Conservation (phyloP, 2,888 invertebrate species). For the Hemistola chrysoprasaria region DNA sequence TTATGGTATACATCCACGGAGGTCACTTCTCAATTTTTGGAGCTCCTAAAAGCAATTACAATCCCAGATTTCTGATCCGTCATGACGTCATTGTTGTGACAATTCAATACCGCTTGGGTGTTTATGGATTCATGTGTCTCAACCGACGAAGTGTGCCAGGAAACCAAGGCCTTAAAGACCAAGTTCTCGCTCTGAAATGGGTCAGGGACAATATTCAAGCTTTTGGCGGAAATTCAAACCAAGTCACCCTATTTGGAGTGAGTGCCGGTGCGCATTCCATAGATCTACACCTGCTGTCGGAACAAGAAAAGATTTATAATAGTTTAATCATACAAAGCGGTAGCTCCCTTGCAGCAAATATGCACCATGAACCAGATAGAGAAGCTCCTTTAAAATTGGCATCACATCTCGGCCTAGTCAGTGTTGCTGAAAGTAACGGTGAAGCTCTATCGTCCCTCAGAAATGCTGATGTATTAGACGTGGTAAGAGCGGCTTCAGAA, state of each 20-base stretch:
- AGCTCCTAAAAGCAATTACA: conserved; percentile 33
- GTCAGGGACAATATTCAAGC: conserved; percentile 50
- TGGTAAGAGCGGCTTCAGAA: conserved; percentile 37
- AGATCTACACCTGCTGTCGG: conserved; percentile 49
- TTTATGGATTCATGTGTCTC: conserved; percentile 60
- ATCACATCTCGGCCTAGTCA: conserved; percentile 33
- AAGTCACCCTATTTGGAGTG: conserved; percentile 50
- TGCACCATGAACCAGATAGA: conserved; percentile 36
- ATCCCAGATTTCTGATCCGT: conserved; percentile 46
- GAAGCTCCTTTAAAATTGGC: conserved; percentile 43
- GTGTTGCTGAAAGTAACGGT: conserved; percentile 20
- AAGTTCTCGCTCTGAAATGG: conserved; percentile 51
- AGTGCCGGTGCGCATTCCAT: conserved; percentile 52
- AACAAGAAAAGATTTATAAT: conserved; percentile 41
- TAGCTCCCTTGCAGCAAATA: conserved; percentile 35
- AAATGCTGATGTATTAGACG: conserved; percentile 29
- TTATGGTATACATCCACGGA: conserved; percentile 53
- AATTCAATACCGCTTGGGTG: conserved; percentile 51
- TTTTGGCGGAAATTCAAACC: conserved; percentile 52
- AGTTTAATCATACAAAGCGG: conserved; percentile 53
- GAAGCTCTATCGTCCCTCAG: conserved; percentile 43
- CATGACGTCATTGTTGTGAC: conserved; percentile 53
- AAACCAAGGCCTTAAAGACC: conserved; percentile 61
- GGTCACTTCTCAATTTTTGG: conserved; percentile 43
- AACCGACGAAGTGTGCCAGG: conserved; percentile 49